Base-by-base conservation (phyloP, 1,140 invertebrate species). In the Caenorhabditis latens region DNA sequence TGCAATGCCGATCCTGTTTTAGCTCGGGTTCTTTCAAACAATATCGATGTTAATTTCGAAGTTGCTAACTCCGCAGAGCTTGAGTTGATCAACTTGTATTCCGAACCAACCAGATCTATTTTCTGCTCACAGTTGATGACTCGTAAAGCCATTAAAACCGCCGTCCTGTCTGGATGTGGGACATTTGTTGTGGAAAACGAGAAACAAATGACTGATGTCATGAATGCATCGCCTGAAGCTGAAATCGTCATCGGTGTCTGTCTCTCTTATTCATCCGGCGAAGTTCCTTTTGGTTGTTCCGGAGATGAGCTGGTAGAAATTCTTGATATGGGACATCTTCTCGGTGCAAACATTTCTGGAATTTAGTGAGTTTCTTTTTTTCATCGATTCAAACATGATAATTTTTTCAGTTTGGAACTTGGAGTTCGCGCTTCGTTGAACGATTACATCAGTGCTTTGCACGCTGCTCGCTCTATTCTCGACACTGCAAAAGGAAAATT, bases 1-100 rank as follows among this genome's bases (percentile, higher is more conserved):
- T 99, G 97, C 94, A 99, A 99, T 93, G 96, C 97, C 90, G 95
- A 95, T 93, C 94, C 95, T 53, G 93, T 95, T 86, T 95, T 99
- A 67, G 94, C 99, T 82, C 95, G 96, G 93, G 94, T 96, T 43
- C 93, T 99, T 87, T 96, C 96, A 61, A 94, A 95, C 21, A 67
- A 88, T 32, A 94, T 98, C 84, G 97, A 97, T 32, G 94, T 95
- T 63, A 95, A 95, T 85, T 99, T 99, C 93, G 97, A 99, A 48
- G 86, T 86, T 46, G 21, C 50, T 5, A 86, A 63, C 40, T 32
- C 61, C 0, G 53, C 32, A 8, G 86, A 86, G 40, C 58, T 87
- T 11, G 65, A 46, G n/a, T 46, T 85, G 42, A 79, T 21, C 21
- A 16, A 55, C 11, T 13, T 65, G 21, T 13, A 84, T 58, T 40